These are phyloP conservation scores for Macheiramphus alcinus DNA, from an alignment of 2,113 vertebrate genomes.

Conservation along the genomic window DNA sequence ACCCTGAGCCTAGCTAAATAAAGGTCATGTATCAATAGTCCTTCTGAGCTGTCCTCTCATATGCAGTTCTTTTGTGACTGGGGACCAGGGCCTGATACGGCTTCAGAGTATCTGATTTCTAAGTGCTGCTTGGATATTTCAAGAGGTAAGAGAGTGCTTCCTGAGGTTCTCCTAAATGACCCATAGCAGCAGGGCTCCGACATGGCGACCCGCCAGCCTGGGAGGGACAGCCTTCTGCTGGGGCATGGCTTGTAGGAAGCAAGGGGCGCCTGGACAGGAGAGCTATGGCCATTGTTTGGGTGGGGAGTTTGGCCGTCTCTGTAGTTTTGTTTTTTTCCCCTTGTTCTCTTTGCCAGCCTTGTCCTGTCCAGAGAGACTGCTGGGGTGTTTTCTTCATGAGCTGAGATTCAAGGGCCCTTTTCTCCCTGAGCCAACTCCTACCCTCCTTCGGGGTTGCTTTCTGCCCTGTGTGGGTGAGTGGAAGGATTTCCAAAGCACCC, in stretches of 20 bases:
- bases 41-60: neutral
- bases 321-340: neutral
- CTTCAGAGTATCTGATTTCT: neutral
- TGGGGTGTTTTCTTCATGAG: neutral
- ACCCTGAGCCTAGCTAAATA: neutral
- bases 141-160: neutral
- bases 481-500: neutral
- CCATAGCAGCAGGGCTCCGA: neutral
- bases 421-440: neutral
- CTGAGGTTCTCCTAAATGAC: neutral
- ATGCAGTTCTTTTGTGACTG: neutral
- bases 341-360: neutral
- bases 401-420: neutral
- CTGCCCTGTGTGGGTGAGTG: neutral
- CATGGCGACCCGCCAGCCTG: neutral
- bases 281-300: accelerated
- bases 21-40: neutral
- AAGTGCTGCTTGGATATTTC: neutral
- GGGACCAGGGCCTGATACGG: neutral
- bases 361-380: neutral
- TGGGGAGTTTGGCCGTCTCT: neutral
- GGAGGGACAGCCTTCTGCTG: neutral
- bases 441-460: neutral
- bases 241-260: neutral
- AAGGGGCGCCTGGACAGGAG: neutral